A percentile compares a stretch with the other conserved stretches of the same genome.
Conservation (phyloP, 2,113 vertebrate species). For the Onychostoma macrolepis region DNA sequence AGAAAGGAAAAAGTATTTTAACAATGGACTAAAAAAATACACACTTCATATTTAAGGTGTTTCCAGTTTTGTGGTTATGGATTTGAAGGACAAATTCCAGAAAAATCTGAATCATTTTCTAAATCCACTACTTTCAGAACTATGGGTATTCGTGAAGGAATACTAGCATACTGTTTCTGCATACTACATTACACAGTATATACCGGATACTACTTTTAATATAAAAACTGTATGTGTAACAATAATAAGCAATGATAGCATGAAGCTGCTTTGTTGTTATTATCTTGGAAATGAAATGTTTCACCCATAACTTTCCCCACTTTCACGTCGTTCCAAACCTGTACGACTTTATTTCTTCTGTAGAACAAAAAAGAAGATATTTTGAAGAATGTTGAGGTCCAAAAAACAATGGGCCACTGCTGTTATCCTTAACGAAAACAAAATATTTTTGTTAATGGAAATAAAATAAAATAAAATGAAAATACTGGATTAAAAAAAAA, state of each 20-base stretch:
- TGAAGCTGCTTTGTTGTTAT: not conserved
- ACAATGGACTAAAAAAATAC: not conserved
- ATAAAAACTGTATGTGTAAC: not conserved
- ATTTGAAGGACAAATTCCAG: not conserved
- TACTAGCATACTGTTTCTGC: not conserved
- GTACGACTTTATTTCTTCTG: not conserved
- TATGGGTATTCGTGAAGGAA: not conserved
- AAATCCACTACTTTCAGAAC: not conserved
- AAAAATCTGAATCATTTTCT: not conserved
- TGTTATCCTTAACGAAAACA: not conserved
- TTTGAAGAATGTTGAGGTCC: not conserved
- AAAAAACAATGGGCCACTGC: not conserved
- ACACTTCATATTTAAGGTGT: not conserved
- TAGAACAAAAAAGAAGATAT: not conserved
- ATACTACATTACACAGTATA: not conserved
- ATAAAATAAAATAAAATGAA: not conserved
- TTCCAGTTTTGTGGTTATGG: not conserved
- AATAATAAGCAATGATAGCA: not conserved
- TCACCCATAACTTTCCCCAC: not conserved
- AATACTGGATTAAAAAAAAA: not conserved
- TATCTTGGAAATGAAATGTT: not conserved
- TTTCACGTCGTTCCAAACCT: too few species aligned
- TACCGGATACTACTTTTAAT: not conserved
- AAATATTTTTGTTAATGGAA: not conserved
- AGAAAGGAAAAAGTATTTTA: not conserved